Evolutionary conservation across 2,113 vertebrate species (phyloP), one percentile per base, ranked within the genome.

Genomic region (Bucco capensis): DNA sequence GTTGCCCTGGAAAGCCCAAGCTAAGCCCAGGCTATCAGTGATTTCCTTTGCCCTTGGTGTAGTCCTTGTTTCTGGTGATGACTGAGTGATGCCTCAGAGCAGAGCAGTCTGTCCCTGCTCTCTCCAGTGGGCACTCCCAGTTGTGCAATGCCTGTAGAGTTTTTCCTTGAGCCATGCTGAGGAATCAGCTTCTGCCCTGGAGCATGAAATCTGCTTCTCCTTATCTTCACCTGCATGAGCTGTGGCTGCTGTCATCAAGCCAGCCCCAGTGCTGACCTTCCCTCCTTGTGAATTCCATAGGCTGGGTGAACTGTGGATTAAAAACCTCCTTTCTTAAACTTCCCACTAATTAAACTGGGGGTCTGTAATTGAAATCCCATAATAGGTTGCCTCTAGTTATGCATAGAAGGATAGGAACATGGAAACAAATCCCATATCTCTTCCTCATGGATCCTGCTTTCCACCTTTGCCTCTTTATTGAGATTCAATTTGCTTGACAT

Each of bases 181-280:
- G 76, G 74, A 60, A 15, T 94, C 74, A 10, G 66, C 60, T 62
- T 72, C 66, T 86, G 69, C 69, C 93, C 88, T 27, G n/a, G 25
- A 94, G 92, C 66, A 33, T 14, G 5, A 40, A n/a, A 86, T 28
- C 19, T 21, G 66, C 56, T 64, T 30, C 53, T 83, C 30, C 71
- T 92, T 94, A 92, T 91, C 87, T 94, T 37, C 64, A 5, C 40
- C 65, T 47, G 0, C 46, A 13, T 73, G 35, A 22, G 15, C 78
- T 81, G 56, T 61, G 83, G 56, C 73, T 58, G 65, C 85, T 79
- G 72, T 81, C 91, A 64, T 31, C 17, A 4, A 79, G 23, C 64
- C 86, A 65, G 75, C 69, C 71, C 75, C 42, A 6, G 1, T 5
- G 13, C 14, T 57, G 28, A 87, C 74, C 74, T 87, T 44, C 81